These are phyloP conservation scores for Argyrosomus regius DNA, from an alignment of 2,797 vertebrate genomes.

Conservation along the genomic window DNA sequence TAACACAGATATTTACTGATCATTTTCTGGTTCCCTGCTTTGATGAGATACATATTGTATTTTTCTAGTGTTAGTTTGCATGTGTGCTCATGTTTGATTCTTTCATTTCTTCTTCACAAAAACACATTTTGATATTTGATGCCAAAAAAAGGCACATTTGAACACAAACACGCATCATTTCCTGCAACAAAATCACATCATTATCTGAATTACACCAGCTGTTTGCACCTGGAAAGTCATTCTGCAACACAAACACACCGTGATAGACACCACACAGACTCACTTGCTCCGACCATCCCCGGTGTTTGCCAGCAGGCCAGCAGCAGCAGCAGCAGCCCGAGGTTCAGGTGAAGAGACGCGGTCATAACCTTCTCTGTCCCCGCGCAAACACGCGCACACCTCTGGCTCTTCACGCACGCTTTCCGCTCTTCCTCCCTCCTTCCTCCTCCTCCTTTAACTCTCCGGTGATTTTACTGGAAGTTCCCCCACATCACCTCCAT, in stretches of 20 bases:
- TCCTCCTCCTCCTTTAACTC: neutral
- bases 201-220: neutral
- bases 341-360: constrained; percentile 57
- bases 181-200: neutral
- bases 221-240: neutral
- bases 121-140: neutral
- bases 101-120: neutral
- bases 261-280: neutral
- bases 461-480: constrained; percentile 33
- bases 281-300: constrained; percentile 65
- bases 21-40: neutral
- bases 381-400: constrained; percentile 12
- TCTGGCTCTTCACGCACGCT: constrained; percentile 41
- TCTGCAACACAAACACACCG: neutral
- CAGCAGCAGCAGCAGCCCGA: constrained; percentile 66
- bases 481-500: constrained; percentile 52
- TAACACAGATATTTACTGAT: neutral
- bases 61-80: neutral
- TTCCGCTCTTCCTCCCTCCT: neutral
- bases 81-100: neutral
- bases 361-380: constrained; percentile 58
- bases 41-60: neutral
- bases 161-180: too few relatives aligned
- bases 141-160: neutral
- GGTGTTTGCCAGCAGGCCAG: constrained; percentile 70